Evolutionary conservation across 2,888 invertebrate genomes (phyloP).

Genomic region (Cheilosia grossa): DNA sequence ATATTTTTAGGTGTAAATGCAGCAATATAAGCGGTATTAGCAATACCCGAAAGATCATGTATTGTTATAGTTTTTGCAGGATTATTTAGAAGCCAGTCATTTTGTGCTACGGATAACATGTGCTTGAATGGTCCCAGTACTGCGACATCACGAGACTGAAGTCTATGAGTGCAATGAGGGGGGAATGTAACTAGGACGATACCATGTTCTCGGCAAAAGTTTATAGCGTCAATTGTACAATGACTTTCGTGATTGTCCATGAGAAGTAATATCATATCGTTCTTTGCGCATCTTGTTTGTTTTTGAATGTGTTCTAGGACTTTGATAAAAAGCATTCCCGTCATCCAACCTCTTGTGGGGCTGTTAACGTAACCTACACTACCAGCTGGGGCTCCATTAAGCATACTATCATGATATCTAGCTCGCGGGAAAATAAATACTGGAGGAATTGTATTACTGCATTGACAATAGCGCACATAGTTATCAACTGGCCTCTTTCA

Average conservation of each 20-base stretch:
- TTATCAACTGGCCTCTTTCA: no score
- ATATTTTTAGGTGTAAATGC: conserved; percentile 48
- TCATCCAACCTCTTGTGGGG: conserved; percentile 50
- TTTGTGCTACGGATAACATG: conserved; percentile 39
- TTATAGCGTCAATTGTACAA: conserved; percentile 28
- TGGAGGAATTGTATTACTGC: no score
- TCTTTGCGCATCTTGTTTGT: conserved; percentile 34
- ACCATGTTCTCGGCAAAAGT: conserved; percentile 25
- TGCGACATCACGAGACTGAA: conserved; percentile 17
- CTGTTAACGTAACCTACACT: conserved; percentile 48
- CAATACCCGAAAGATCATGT: conserved; percentile 41
- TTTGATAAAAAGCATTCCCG: conserved; percentile 21
- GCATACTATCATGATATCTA: background rate
- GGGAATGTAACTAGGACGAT: conserved; percentile 21
- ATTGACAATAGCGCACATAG: no score
- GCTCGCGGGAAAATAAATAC: no score
- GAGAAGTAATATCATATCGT: conserved; percentile 43
- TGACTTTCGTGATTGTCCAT: conserved; percentile 54
- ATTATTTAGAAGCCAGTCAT: conserved; percentile 47
- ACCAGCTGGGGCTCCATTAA: no score
- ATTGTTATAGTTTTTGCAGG: conserved; percentile 55
- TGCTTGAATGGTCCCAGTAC: conserved; percentile 40
- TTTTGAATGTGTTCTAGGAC: conserved; percentile 37
- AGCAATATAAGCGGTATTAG: conserved; percentile 44
- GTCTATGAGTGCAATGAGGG: conserved; percentile 14